phyloP scores from a whole-genome alignment of 2,888 invertebrate genomes.

The Chesias legatella region DNA sequence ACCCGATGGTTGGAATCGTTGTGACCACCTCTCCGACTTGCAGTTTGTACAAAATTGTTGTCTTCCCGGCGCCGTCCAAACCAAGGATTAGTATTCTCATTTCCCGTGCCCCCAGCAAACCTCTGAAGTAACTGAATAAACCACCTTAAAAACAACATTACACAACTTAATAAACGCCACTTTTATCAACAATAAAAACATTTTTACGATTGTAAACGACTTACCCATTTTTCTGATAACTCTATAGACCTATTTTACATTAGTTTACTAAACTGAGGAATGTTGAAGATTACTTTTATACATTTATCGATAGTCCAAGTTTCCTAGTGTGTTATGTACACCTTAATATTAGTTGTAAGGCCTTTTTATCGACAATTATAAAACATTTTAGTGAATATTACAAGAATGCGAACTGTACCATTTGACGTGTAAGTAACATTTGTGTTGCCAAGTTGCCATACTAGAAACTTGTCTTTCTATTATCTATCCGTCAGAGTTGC shows the following conservation, averaged over 20 bases:
- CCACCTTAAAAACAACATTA: constrained; percentile 85
- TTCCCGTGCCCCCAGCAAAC: constrained; percentile 96
- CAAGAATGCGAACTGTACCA: constrained; percentile 23
- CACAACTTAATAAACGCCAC: constrained; percentile 16
- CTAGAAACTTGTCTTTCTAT: constrained; percentile 1
- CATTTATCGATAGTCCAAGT: constrained; percentile 38
- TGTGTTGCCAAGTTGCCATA: constrained; percentile 34
- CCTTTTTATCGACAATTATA: constrained; percentile 42
- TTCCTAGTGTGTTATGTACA: constrained; percentile 34
- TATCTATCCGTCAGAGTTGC: too few species aligned
- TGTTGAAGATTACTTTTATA: constrained; percentile 36
- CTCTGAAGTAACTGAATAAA: constrained; percentile 97
- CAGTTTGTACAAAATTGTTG: constrained; percentile 97
- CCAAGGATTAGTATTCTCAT: constrained; percentile 99
- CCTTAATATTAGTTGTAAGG: constrained; percentile 30
- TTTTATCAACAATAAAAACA: constrained; percentile 27
- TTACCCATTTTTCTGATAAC: constrained; percentile 70
- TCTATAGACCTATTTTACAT: constrained; percentile 61
- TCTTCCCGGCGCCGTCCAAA: constrained; percentile 99
- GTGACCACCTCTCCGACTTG: constrained; percentile 99
- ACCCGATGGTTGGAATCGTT: constrained; percentile 98
- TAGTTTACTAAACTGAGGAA: constrained; percentile 56
- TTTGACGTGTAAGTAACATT: constrained; percentile 63
- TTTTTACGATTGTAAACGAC: constrained; percentile 41
- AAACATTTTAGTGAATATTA: constrained; percentile 52